phyloP scores from a whole-genome alignment of 1,140 invertebrate genomes.

The Aphidius gifuensis region DNA sequence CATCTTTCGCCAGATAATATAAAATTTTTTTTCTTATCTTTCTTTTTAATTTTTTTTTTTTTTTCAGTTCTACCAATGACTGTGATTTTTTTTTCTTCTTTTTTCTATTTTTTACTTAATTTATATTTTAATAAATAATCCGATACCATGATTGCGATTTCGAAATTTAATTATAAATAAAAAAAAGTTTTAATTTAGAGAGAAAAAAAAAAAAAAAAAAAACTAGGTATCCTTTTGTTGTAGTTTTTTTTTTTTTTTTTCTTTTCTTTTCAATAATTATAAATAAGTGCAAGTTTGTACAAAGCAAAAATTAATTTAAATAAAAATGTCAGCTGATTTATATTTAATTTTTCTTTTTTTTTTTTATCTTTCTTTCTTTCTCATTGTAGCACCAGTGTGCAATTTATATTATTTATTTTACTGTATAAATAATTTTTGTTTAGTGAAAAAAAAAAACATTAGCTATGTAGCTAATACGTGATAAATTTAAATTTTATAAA shows the following conservation, averaged over 20 bases:
- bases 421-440: not conserved
- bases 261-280: conserved; percentile 29
- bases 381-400: no score
- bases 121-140: no score
- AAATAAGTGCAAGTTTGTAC: conserved; percentile 46
- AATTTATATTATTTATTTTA: conserved; percentile 1
- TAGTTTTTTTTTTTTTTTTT: no score
- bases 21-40: conserved; percentile 6
- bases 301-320: conserved; percentile 33
- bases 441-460: not conserved
- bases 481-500: conserved; percentile 10
- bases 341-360: conserved; percentile 4
- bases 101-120: no score
- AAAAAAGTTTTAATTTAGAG: no score
- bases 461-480: conserved; percentile 2
- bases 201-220: no score
- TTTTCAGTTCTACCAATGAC: no score
- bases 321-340: conserved; percentile 30
- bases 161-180: no score
- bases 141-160: no score
- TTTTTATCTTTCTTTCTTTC: not conserved
- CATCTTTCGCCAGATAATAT: conserved; percentile 2
- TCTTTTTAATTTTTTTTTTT: conserved; percentile 4
- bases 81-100: no score
- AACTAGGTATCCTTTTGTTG: no score